Base-by-base conservation (phyloP, 2,888 invertebrate species). In the Drosophila bunnanda region DNA sequence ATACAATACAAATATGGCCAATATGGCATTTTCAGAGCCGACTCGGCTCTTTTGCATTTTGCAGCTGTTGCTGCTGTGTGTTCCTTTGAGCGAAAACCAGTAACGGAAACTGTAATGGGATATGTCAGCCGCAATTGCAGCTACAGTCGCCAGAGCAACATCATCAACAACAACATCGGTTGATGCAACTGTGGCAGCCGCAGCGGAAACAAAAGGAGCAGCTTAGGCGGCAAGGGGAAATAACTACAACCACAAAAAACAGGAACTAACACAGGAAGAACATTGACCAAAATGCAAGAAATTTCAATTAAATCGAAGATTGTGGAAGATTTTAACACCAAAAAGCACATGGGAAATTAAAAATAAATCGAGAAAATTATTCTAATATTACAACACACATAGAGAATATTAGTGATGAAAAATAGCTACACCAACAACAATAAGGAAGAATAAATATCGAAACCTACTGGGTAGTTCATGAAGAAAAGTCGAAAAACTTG, bases 61-160 rank as follows among this genome's bases (percentile, higher is more conserved):
- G 38, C 58, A 38, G 22, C 36, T 44, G 32, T 15, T 32, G 54
- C 28, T 28, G 44, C 20, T 25, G 30, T 48, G 64, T n/a, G 25
- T 32, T 61, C 39, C 38, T 66, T 66, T 54, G 66, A 39, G 53
- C 44, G 17, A 25, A 46, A 60, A 75, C 75, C 64, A 64, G 79
- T 41, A 82, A 62, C 72, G 78, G 77, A 83, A 83, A 75, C 75
- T 68, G 85, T 80, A 82, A 79, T 82, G 68, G 80, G 82, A 81
- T 76, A 69, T 76, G 78, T 67, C 70, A 52, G 52, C 50, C 32
- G 25, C 32, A 68, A 44, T 43, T 44, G 53, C 69, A 53, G 36
- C 70, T 38, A 41, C 54, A 72, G 55, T 60, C 15, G 30, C 39
- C 41, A 50, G 34, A 54, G 39, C 68, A 52, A 36, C 50, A 34